Percentiles rank a stretch among this genome's conserved stretches.
phyloP scores from a whole-genome alignment of 2,888 invertebrate genomes.

The Electrophaes corylata region DNA sequence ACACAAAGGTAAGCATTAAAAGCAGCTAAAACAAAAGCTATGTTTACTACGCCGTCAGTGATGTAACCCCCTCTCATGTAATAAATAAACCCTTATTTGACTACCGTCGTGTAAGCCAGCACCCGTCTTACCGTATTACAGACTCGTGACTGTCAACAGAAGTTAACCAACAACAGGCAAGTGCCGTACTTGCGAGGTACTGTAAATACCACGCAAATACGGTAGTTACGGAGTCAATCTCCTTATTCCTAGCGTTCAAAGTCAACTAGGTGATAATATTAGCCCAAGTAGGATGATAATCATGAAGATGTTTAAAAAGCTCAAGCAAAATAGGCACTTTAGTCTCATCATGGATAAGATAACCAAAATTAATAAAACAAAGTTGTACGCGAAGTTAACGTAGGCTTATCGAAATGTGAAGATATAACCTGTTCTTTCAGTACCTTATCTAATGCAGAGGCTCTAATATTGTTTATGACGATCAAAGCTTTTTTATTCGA shows the following conservation, averaged over 20 bases:
- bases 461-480: no score
- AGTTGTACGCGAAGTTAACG: no score
- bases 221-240: constrained; percentile 5
- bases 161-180: constrained; percentile 49
- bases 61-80: constrained; percentile 49
- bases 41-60: constrained; percentile 38
- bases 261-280: not conserved
- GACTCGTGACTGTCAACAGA: constrained; percentile 51
- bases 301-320: not conserved
- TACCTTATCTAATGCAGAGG: no score
- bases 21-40: constrained; percentile 41
- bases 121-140: constrained; percentile 41
- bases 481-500: no score
- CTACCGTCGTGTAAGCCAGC: constrained; percentile 52
- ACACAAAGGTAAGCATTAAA: constrained; percentile 20
- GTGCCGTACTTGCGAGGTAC: constrained; percentile 31
- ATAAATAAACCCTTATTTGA: constrained; percentile 54
- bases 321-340: not conserved
- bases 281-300: not conserved
- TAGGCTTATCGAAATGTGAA: no score
- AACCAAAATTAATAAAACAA: no score
- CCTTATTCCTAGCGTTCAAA: not conserved
- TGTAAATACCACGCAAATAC: constrained; percentile 29
- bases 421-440: no score
- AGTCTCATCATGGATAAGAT: no score